Percentiles rank a stretch among this genome's conserved stretches.
Conservation (phyloP, 2,888 invertebrate species). For the Erebia epiphron region DNA sequence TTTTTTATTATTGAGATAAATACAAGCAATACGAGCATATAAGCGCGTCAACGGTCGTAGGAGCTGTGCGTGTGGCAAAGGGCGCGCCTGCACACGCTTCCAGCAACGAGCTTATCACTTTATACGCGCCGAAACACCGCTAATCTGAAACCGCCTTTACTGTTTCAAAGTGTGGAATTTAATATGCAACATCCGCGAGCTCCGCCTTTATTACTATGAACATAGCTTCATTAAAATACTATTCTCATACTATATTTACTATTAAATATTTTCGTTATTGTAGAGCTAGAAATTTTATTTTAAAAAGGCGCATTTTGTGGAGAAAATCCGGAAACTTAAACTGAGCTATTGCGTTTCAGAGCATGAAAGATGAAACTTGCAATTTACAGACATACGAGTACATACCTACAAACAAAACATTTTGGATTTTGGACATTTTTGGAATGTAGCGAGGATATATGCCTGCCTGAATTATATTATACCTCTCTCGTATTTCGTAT, state of each 20-base stretch:
- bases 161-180: constrained; percentile 53
- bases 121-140: too few relatives aligned
- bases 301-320: background rate
- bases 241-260: constrained; percentile 44
- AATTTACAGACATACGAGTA: background rate
- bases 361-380: background rate
- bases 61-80: too few relatives aligned
- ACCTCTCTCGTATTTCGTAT: too few relatives aligned
- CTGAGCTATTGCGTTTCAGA: background rate
- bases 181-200: constrained; percentile 50
- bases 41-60: too few relatives aligned
- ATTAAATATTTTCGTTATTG: constrained; percentile 6
- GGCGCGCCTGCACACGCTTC: too few relatives aligned
- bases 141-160: constrained; percentile 30
- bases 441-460: too few relatives aligned
- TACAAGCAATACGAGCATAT: too few relatives aligned
- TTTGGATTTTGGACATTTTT: too few relatives aligned
- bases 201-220: constrained; percentile 15
- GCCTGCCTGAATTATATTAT: too few relatives aligned
- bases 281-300: background rate
- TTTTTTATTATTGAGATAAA: too few relatives aligned
- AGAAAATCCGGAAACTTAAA: background rate
- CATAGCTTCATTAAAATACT: constrained; percentile 33
- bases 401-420: too few relatives aligned
- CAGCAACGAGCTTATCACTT: too few relatives aligned